Conservation (phyloP, 2,888 invertebrate species). For the Aethes cnicana region DNA sequence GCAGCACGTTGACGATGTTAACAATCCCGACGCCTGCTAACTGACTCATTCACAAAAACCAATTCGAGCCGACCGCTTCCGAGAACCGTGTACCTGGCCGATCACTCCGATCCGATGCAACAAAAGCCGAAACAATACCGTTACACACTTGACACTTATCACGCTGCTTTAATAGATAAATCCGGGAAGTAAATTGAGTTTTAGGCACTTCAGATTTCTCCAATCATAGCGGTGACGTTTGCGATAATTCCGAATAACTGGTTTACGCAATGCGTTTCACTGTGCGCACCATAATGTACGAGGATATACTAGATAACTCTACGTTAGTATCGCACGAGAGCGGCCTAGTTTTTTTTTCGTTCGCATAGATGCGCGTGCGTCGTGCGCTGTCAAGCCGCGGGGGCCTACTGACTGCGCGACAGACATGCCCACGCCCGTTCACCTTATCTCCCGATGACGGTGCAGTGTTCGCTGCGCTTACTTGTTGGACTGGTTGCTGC, state of each 20-base stretch:
- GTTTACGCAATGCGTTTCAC: slow-evolving; percentile 41
- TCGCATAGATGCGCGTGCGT: slow-evolving; percentile 61
- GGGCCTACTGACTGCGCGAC: slow-evolving; percentile 60
- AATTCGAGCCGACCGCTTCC: slow-evolving; percentile 52
- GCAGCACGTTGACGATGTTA: slow-evolving; percentile 79
- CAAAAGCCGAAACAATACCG: slow-evolving; percentile 54
- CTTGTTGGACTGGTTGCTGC: slow-evolving; percentile 55
- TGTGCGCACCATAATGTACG: slow-evolving; percentile 58
- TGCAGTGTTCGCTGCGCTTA: slow-evolving; percentile 53
- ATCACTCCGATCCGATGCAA: slow-evolving; percentile 47
- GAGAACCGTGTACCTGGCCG: slow-evolving; percentile 56
- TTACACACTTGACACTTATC: slow-evolving; percentile 68
- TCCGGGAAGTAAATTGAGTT: slow-evolving; percentile 46
- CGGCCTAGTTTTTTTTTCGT: slow-evolving; percentile 55
- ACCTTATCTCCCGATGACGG: slow-evolving; percentile 73
- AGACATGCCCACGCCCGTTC: slow-evolving; percentile 73
- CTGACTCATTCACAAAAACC: slow-evolving; percentile 80
- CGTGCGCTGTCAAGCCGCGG: slow-evolving; percentile 64
- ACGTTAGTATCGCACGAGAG: slow-evolving; percentile 66
- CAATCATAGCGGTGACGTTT: slow-evolving; percentile 43
- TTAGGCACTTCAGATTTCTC: slow-evolving; percentile 56
- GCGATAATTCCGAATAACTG: slow-evolving; percentile 48
- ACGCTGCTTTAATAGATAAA: slow-evolving; percentile 73
- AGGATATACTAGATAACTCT: too few species aligned
- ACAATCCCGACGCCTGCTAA: slow-evolving; percentile 79